Evolutionary conservation across 1,140 invertebrate species (phyloP), one percentile per base, ranked within the genome.

Genomic region (Pseudomyrmex pallidus): DNA sequence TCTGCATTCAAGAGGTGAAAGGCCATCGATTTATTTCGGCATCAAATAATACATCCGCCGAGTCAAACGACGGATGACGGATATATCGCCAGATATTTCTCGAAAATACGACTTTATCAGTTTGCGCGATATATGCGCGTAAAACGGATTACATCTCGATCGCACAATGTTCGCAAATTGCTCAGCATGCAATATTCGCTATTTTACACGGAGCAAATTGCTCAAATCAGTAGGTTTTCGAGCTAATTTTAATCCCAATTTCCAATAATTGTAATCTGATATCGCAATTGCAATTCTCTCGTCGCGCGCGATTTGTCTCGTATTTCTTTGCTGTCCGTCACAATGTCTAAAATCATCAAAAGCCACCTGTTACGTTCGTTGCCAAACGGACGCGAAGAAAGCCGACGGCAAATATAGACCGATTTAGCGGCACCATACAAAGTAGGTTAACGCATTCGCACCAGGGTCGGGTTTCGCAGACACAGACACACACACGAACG

Each of bases 391-490:
- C n/a, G 3, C 17, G 20, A n/a, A 20, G 57, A 80, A 63, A 72
- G 12, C 46, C 10, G 46, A 7, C 8, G 20, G 2, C 20, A 61
- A 25, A 66, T 50, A 57, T 70, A 70, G 50, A 48, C 10, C 12
- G 46, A 72, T 74, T 86, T 72, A 76, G 63, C 48, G 44, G 20
- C 52, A 52, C 2, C 3, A 1, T 13, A 46, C 17, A 4, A 88
- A 76, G 54, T 88, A 57, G 87, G 87, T 87, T 87, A 88, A 88
- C 50, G 52, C 20, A 13, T 22, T 54, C 10, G 44, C n/a, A 78
- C 12, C 50, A 66, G 48, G 52, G 15, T 63, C 35, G 15, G 13
- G 61, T 88, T 88, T 82, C 25, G 61, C 22, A 82, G 76, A 57
- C 1, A 50, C 25, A 35, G 0, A 35, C 5, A 35, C 25, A 25